Evolutionary conservation across 2,888 invertebrate genomes (phyloP), one percentile per base, ranked within the genome.

Genomic region (Orthonychiurus folsomi): DNA sequence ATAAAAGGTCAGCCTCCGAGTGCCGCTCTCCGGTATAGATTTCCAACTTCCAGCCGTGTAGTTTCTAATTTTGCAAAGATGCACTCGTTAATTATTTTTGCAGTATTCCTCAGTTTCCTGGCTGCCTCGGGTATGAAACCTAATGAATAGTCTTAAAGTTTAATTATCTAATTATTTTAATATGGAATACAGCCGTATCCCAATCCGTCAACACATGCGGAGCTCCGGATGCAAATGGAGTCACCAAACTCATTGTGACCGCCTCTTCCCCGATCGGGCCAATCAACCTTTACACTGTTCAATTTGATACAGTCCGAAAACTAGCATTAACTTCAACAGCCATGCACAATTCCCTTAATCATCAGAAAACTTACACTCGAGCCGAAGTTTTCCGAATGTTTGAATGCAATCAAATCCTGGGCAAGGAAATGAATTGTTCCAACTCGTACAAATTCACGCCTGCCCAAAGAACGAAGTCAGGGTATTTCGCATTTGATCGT

Each of bases 401-500:
- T 52, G 52, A 23, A 20, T 52, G 52, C n/a, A 5, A 9, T 9
- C 24, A 20, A 52, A 20, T 52, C 52, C 5, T 5, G 52, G 52
- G 21, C 52, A 9, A 20, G 3, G 66, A 68, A 26, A 59, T 60
- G 53, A 56, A 64, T n/a, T 68, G 68, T 47, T 28, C 54, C 20
- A 55, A 23, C 18, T 60, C 60, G 18, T 55, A 61, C 57, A 59
- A 61, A 3, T 59, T 69, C 56, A 63, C 69, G 12, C n/a, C 21
- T 18, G 56, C 20, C 1, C 69, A 69, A 27, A 67, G 61, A 50
- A 47, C 47, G 9, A 67, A 61, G 27, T 57, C 63, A 0, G 60
- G 64, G 24, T 37, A 5, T 37, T 64, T 57, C 24, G 50, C 64
- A 18, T 69, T 63, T 61, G 69, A 69, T 28, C 37, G 69, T 21